phyloP scores from a whole-genome alignment of 2,888 invertebrate genomes.

The Cephalotes varians region DNA sequence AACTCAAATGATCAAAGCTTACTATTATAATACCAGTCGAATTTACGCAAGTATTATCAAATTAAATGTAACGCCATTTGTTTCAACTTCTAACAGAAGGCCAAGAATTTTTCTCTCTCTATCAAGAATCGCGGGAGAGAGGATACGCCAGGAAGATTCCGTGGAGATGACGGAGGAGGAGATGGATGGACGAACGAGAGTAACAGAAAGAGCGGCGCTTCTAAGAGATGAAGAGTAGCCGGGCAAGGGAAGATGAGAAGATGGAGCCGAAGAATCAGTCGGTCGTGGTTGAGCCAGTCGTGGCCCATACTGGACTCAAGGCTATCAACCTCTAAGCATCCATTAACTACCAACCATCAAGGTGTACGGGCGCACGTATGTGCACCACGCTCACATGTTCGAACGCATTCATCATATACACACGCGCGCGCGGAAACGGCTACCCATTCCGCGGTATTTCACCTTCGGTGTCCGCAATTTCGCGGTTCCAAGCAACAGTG shows the following conservation, averaged over 20 bases:
- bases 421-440: slow-evolving; percentile 17
- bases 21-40: too few relatives aligned
- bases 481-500: slow-evolving; percentile 70
- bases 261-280: slow-evolving; percentile 66
- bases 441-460: slow-evolving; percentile 64
- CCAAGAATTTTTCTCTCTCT: neutral
- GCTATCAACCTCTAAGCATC: slow-evolving; percentile 78
- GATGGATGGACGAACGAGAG: slow-evolving; percentile 38
- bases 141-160: slow-evolving; percentile 11
- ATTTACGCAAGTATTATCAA: neutral
- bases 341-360: slow-evolving; percentile 73
- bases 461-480: slow-evolving; percentile 71
- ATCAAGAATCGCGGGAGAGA: slow-evolving; percentile 28
- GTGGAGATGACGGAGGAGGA: slow-evolving; percentile 41
- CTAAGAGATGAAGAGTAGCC: slow-evolving; percentile 59
- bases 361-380: slow-evolving; percentile 49
- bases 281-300: slow-evolving; percentile 62
- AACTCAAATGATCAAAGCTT: neutral
- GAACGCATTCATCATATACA: neutral
- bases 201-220: slow-evolving; percentile 56
- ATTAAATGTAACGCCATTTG: neutral
- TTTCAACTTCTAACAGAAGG: neutral
- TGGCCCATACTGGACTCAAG: slow-evolving; percentile 69
- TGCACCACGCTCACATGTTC: slow-evolving; percentile 21
- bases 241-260: slow-evolving; percentile 56